These are phyloP conservation scores for Leucania comma DNA, from an alignment of 2,888 invertebrate species.

Conservation along the genomic window DNA sequence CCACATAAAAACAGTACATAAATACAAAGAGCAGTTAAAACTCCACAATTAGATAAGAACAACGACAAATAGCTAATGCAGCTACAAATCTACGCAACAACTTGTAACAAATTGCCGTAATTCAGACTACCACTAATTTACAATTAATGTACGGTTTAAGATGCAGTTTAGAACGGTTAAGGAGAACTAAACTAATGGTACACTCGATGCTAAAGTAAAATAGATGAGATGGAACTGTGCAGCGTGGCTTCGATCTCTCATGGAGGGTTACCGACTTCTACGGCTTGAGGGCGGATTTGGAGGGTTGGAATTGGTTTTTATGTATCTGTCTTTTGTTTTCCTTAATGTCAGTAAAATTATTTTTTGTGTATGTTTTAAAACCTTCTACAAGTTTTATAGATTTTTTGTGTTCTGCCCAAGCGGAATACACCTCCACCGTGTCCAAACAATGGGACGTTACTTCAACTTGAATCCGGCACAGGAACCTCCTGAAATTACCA, in stretches of 20 bases:
- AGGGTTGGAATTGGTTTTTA: not conserved
- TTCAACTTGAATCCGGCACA: no score
- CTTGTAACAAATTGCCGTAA: conserved; percentile 77
- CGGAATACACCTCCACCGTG: no score
- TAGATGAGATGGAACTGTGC: conserved; percentile 55
- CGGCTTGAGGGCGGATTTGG: conserved; percentile 15
- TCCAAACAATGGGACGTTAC: no score
- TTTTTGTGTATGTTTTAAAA: not conserved
- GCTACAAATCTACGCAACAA: conserved; percentile 74
- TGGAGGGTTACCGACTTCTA: conserved; percentile 36
- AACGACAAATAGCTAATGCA: conserved; percentile 56
- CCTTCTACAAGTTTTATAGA: no score
- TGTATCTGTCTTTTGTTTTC: not conserved
- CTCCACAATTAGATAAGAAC: conserved; percentile 63
- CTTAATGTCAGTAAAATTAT: not conserved
- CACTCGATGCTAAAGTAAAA: conserved; percentile 67
- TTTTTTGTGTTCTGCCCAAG: no score
- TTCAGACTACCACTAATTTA: conserved; percentile 78
- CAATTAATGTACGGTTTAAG: conserved; percentile 79
- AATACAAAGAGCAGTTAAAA: conserved; percentile 58
- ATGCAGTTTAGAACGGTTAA: conserved; percentile 78
- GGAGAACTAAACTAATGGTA: conserved; percentile 73
- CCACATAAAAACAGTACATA: conserved; percentile 60
- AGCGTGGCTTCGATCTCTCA: conserved; percentile 54
- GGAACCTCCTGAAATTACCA: no score